Base-by-base conservation (phyloP, 2,797 vertebrate species). In the Erethizon dorsatum region DNA sequence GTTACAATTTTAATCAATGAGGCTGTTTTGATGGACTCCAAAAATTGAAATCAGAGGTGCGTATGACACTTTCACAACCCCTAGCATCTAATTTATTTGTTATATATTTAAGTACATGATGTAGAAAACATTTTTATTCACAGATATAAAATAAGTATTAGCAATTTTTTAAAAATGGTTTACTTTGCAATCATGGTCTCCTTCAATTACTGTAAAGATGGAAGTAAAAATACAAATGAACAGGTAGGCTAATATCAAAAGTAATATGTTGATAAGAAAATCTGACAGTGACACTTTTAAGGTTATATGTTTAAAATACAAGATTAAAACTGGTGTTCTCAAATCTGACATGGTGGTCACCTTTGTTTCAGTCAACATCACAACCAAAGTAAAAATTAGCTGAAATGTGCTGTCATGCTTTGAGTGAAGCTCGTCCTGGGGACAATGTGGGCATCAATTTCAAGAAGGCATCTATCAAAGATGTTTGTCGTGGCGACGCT, bases 161-260 rank as follows among this genome's bases (percentile, higher is more conserved):
- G 59, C 17, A 69, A 41, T n/a, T 59, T 78, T 57, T 78, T 33
- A 31, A 47, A 59, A n/a, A 63, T 56, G 59, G 24, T 13, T 86
- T 92, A 37, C 75, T 78, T 77, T 90, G 2, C n/a, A 61, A 82
- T 85, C 45, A 73, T 54, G 50, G 37, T 75, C 17, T 33, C 84
- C 50, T 90, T 65, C 50, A 89, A n/a, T 77, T 80, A 88, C 63
- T 33, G 31, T 67, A 33, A 5, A 78, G 41, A 56, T 47, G 7
- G 17, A 86, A 89, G 22, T 28, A 85, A 96, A 96, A 86, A 90
- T 18, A 63, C 24, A 85, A 73, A 73, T 57, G 47, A 67, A 31
- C 10, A 90, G 71, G 50, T 12, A 92, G 57, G 41, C 50, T 67
- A 75, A 82, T 2, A 84, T 56, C 73, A 18, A 94, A 92, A n/a